A percentile compares a stretch with the other conserved stretches of the same genome.
Conservation (phyloP, 1,140 invertebrate genomes). For the Yoshiicerus persimilis region DNA sequence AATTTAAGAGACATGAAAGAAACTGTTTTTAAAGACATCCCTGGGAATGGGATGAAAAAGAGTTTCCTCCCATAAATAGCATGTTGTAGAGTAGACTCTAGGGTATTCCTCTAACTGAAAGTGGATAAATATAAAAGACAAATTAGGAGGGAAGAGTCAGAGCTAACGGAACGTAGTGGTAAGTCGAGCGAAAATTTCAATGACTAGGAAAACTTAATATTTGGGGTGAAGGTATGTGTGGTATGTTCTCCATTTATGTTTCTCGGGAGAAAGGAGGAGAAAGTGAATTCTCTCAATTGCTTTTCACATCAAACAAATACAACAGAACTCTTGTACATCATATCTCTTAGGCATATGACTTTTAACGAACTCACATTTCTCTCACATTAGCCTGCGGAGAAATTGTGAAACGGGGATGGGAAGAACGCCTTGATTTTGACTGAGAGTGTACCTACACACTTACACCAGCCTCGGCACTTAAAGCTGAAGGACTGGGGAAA, state of each 20-base stretch:
- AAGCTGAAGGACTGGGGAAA: not conserved
- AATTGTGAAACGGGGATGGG: not conserved
- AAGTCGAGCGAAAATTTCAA: not conserved
- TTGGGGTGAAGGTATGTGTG: not conserved
- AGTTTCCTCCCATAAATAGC: not conserved
- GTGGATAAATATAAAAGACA: not conserved
- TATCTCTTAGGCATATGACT: not conserved
- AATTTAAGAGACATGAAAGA: not conserved
- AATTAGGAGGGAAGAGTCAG: not conserved
- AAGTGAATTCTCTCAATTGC: not conserved
- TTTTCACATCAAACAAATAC: not conserved
- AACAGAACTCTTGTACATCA: not conserved
- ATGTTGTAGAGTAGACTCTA: not conserved
- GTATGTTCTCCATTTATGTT: not conserved
- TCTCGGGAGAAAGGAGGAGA: not conserved
- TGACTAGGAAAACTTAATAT: not conserved
- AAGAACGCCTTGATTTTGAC: not conserved
- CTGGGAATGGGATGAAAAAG: not conserved
- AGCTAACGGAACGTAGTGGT: too few relatives aligned
- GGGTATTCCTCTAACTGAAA: not conserved
- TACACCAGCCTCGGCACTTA: too few relatives aligned
- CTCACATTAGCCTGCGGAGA: not conserved
- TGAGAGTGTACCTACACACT: too few relatives aligned
- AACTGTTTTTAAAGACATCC: not conserved
- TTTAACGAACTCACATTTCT: not conserved